These are phyloP conservation scores for Vicugna pacos DNA, from an alignment of 2,113 vertebrate genomes.

Conservation along the genomic window DNA sequence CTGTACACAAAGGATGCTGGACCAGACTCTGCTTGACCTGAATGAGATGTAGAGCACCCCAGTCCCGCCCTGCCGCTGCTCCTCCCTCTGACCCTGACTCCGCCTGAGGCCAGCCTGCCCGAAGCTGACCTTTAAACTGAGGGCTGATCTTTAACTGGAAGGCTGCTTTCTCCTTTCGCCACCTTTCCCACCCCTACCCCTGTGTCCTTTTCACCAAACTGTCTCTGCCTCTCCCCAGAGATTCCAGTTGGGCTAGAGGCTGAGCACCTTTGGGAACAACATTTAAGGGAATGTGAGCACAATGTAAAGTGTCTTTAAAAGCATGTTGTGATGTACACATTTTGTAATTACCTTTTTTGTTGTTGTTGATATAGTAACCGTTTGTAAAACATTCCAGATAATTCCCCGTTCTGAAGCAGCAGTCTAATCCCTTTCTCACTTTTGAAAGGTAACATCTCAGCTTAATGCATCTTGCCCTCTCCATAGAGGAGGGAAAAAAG, in stretches of 20 bases:
- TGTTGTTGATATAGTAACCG: constrained; percentile 69
- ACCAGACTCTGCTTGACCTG: constrained; percentile 96
- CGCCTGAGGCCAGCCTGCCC: constrained; percentile 68
- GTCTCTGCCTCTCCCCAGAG: constrained; percentile 68
- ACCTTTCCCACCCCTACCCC: background rate
- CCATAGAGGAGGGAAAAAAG: constrained; percentile 24
- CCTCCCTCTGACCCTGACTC: constrained; percentile 57
- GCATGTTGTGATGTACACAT: constrained; percentile 84
- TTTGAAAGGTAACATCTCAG: constrained; percentile 48
- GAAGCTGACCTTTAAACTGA: constrained; percentile 83
- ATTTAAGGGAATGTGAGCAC: constrained; percentile 84
- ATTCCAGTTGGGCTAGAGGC: constrained; percentile 73
- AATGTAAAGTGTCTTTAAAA: constrained; percentile 83
- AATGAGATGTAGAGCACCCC: constrained; percentile 91
- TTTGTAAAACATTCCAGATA: constrained; percentile 82
- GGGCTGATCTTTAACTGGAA: constrained; percentile 82
- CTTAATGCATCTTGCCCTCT: background rate
- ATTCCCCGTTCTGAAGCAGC: constrained; percentile 67
- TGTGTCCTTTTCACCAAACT: constrained; percentile 77
- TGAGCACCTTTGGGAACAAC: constrained; percentile 80
- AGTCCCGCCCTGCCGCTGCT: constrained; percentile 39
- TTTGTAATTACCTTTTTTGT: constrained; percentile 83
- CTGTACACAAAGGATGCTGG: constrained; percentile 94
- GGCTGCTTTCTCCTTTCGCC: constrained; percentile 77
- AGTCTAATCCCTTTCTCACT: constrained; percentile 50